Conservation (phyloP, 1,140 invertebrate genomes). For the Anagrus nilaparvatae region DNA sequence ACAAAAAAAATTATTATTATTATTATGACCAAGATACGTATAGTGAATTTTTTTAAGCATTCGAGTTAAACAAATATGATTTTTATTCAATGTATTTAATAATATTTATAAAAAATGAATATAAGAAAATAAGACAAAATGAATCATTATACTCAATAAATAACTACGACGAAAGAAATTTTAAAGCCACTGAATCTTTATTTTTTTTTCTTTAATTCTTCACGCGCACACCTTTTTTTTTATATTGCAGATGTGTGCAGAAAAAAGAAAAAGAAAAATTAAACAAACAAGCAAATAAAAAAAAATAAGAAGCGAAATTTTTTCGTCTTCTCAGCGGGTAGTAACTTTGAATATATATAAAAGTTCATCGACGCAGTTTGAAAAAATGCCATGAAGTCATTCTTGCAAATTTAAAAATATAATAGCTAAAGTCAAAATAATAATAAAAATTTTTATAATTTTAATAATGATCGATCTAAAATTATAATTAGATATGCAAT, state of each 20-base stretch:
- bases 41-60: too few species aligned
- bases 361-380: constrained; percentile 16
- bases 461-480: too few species aligned
- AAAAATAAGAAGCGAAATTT: constrained; percentile 15
- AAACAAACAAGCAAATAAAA: not conserved
- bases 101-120: not conserved
- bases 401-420: too few species aligned
- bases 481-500: too few species aligned
- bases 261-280: too few species aligned
- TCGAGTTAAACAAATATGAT: constrained; percentile 16
- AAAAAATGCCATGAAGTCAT: constrained; percentile 9
- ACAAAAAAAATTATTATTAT: constrained; percentile 17
- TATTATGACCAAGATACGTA: too few species aligned
- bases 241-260: too few species aligned
- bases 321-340: constrained; percentile 16
- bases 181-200: not conserved
- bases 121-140: constrained; percentile 11
- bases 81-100: constrained; percentile 18
- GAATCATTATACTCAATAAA: constrained; percentile 17
- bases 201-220: not conserved
- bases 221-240: not conserved
- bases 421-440: too few species aligned
- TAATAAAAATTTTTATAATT: too few species aligned
- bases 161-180: constrained; percentile 17
- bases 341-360: constrained; percentile 14